Conservation (phyloP, 2,888 invertebrate species). For the Xestoiulus laeticollis region DNA sequence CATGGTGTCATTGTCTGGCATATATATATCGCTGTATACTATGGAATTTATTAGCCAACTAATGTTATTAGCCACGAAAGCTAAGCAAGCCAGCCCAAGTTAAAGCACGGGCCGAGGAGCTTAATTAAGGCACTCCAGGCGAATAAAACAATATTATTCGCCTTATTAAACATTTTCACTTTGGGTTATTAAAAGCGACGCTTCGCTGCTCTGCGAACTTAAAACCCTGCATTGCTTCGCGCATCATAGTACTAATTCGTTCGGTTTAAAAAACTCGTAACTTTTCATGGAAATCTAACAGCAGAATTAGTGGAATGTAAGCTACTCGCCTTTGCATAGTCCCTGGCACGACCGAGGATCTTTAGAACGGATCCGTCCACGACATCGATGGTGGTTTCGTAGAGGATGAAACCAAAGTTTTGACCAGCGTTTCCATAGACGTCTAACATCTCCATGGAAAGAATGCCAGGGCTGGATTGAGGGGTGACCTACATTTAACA, state of each 20-base stretch:
- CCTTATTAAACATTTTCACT: constrained; percentile 37
- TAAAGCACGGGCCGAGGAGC: not conserved
- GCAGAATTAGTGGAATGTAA: constrained; percentile 15
- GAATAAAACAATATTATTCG: constrained; percentile 37
- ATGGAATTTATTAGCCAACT: not conserved
- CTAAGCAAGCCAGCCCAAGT: not conserved
- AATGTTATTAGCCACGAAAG: not conserved
- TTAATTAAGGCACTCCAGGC: constrained; percentile 9
- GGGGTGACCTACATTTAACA: not conserved
- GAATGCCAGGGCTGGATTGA: constrained; percentile 22
- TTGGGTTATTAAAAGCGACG: not conserved
- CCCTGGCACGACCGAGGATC: constrained; percentile 25
- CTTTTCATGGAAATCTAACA: not conserved
- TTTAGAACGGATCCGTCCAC: not conserved
- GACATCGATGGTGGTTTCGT: constrained; percentile 1
- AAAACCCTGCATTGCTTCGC: not conserved
- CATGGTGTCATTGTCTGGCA: not conserved
- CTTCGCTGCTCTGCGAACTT: constrained; percentile 1
- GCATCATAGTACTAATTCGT: constrained; percentile 15
- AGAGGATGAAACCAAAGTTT: constrained; percentile 18
- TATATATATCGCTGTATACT: not conserved
- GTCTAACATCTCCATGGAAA: constrained; percentile 45
- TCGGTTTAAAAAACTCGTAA: constrained; percentile 2
- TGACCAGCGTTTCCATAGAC: constrained; percentile 43
- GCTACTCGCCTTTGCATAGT: constrained; percentile 21